A percentile compares a stretch with the other conserved stretches of the same genome.
Conservation (phyloP, 1,140 invertebrate species). For the Drusus annulatus region DNA sequence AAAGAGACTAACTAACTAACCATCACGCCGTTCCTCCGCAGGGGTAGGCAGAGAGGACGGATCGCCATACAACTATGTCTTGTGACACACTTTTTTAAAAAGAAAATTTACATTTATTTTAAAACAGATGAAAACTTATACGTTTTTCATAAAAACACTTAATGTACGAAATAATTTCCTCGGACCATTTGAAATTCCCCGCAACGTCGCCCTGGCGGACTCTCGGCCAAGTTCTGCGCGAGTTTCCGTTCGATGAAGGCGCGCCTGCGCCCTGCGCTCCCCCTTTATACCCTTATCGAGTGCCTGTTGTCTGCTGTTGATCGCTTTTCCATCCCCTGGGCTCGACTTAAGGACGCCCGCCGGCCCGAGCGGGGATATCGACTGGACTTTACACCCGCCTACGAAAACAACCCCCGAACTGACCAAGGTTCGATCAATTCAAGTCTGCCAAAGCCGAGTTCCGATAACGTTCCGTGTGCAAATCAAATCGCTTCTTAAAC, state of each 20-base stretch:
- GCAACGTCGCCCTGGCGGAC: not conserved
- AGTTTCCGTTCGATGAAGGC: conserved; percentile 45
- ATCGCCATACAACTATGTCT: too few species aligned
- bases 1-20: too few species aligned
- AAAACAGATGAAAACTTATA: too few species aligned
- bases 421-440: too few species aligned
- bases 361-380: not conserved
- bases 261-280: conserved; percentile 18
- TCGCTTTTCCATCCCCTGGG: conserved; percentile 32
- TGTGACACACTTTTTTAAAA: too few species aligned
- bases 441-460: too few species aligned
- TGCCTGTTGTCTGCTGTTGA: not conserved
- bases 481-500: conserved; percentile 22
- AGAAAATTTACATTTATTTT: too few species aligned
- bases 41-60: too few species aligned
- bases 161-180: not conserved
- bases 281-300: conserved; percentile 21
- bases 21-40: too few species aligned
- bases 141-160: too few species aligned
- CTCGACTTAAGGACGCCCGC: conserved; percentile 24
- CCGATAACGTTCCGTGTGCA: not conserved
- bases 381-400: not conserved
- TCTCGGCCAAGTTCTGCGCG: conserved; percentile 5
- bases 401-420: not conserved
- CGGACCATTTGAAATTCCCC: not conserved